Base-by-base conservation (phyloP, 2,888 invertebrate species). In the Chloroclystis v-ata region DNA sequence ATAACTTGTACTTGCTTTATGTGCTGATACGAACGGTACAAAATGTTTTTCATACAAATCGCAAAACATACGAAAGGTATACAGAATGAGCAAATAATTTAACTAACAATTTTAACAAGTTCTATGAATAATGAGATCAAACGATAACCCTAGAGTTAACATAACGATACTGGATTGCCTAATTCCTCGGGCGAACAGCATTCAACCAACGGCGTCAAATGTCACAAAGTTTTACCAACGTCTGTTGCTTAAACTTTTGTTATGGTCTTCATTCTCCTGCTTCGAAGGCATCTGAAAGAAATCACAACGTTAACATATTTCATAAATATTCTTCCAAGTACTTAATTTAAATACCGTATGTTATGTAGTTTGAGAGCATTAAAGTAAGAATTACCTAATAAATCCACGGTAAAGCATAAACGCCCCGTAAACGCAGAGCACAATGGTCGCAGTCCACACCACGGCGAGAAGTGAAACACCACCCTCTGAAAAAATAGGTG, bases 371-470 rank as follows among this genome's bases (percentile, higher is more conserved):
- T 13, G 9, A n/a, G 4, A 13, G 13, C 11, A 10, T 30, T n/a
- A n/a, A n/a, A n/a, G n/a, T n/a, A n/a, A n/a, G 6, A 13, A 2
- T 29, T 62, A 78, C 82, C 78, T 73, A 44, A 79, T 66, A 48
- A 75, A 66, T 52, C 77, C 79, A 13, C 75, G 74, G 56, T 81
- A 80, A 48, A 80, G 54, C 77, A 78, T 73, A 57, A 73, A 77
- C 2, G 69, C 72, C 52, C 82, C 84, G 51, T 80, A 85, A 47
- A 81, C 47, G 54, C 73, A 73, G 56, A 85, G 76, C 28, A 84
- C 72, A 46, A 82, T 72, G 8, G 82, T 83, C 7, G 86, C 82
- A 1, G 81, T 76, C 85, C 84, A 85, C 43, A 84, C 78, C 28
- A 82, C 70, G 1, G 72, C 75, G 56, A 83, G 49, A 12, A 82